These are phyloP conservation scores for Bradypodion pumilum DNA, from an alignment of 2,797 vertebrate species.

Conservation along the genomic window DNA sequence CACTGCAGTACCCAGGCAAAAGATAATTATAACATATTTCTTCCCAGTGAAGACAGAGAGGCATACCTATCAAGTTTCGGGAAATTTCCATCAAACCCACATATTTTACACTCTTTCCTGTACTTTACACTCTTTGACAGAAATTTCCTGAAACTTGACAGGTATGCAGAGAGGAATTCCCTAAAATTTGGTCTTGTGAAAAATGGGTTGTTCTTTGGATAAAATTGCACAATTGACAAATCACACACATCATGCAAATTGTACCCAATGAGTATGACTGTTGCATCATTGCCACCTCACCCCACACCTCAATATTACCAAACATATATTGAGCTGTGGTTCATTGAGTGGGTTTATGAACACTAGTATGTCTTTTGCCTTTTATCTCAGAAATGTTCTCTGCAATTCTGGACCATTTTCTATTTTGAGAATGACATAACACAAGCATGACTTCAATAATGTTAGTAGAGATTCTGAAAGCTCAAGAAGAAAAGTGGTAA, in stretches of 20 bases:
- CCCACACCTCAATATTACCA: neutral
- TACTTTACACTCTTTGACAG: too few relatives aligned
- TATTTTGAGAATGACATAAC: neutral
- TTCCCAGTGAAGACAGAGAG: neutral
- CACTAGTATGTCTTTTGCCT: neutral
- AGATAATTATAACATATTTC: neutral
- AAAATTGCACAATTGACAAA: neutral
- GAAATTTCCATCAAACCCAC: too few relatives aligned
- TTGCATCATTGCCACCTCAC: neutral
- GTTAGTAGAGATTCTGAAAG: neutral
- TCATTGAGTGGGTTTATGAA: neutral
- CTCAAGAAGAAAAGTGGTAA: neutral
- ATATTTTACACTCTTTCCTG: too few relatives aligned
- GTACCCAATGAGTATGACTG: too few relatives aligned
- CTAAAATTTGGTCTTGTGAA: too few relatives aligned
- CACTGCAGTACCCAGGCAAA: too few relatives aligned
- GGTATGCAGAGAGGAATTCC: too few relatives aligned
- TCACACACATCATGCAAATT: neutral
- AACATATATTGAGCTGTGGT: neutral
- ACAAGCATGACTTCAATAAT: neutral
- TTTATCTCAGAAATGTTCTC: slow-evolving; percentile 1
- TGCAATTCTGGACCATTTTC: neutral
- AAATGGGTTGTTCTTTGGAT: neutral
- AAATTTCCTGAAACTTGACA: too few relatives aligned
- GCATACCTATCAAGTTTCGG: too few relatives aligned